Percentiles rank a stretch among this genome's conserved stretches.
phyloP scores from a whole-genome alignment of 1,140 invertebrate species.

The Ooceraea biroi region DNA sequence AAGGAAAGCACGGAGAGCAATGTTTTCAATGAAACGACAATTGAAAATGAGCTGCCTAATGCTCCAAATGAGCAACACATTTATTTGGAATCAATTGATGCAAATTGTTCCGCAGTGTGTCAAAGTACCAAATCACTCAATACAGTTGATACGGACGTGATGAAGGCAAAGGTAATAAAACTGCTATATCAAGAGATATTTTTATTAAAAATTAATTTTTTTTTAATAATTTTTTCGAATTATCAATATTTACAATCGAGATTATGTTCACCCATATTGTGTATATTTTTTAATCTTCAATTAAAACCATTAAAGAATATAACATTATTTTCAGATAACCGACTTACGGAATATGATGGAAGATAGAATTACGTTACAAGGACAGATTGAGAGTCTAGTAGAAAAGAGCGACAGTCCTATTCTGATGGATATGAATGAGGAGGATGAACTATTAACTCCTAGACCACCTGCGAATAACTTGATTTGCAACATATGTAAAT shows the following conservation, averaged over 20 bases:
- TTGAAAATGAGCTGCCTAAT: constrained; percentile 29
- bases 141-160: constrained; percentile 80
- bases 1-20: constrained; percentile 75
- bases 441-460: constrained; percentile 4
- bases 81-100: constrained; percentile 85
- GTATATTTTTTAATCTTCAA: too few relatives aligned
- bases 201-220: too few relatives aligned
- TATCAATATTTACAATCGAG: too few relatives aligned
- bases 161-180: constrained; percentile 84
- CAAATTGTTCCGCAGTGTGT: constrained; percentile 85
- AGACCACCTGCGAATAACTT: constrained; percentile 28
- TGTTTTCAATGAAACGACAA: constrained; percentile 1
- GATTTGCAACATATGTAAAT: constrained; percentile 70
- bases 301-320: too few relatives aligned
- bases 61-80: constrained; percentile 70
- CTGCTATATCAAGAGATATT: constrained; percentile 56
- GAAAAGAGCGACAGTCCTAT: constrained; percentile 56
- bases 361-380: constrained; percentile 88
- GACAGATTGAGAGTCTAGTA: constrained; percentile 83
- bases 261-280: too few relatives aligned
- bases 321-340: constrained; percentile 84
- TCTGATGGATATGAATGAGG: constrained; percentile 28
- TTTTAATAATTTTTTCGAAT: too few relatives aligned
- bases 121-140: constrained; percentile 81
- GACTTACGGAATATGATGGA: constrained; percentile 87